A percentile compares a stretch with the other conserved stretches of the same genome.
phyloP scores from a whole-genome alignment of 2,888 invertebrate genomes.

The Diaperis boleti region DNA sequence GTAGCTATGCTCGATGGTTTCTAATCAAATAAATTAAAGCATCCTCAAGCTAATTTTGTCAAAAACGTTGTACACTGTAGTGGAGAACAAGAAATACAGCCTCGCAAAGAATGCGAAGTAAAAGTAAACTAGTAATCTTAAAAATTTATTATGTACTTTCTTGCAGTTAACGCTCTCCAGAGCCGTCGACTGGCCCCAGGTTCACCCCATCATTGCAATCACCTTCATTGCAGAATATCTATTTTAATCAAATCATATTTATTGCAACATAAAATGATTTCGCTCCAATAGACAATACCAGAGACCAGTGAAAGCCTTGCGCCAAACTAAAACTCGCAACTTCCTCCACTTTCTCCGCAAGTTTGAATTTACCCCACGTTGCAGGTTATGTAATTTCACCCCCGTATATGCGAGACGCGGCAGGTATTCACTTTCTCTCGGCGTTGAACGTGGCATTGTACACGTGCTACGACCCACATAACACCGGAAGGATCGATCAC shows the following conservation, averaged over 20 bases:
- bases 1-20: too few species aligned
- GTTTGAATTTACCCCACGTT: slow-evolving; percentile 17
- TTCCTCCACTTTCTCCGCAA: slow-evolving; percentile 25
- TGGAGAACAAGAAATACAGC: too few species aligned
- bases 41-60: too few species aligned
- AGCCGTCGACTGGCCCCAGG: too few species aligned
- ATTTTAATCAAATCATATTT: neutral
- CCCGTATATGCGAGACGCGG: slow-evolving; percentile 1
- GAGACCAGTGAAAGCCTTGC: slow-evolving; percentile 23
- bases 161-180: too few species aligned
- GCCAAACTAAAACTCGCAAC: slow-evolving; percentile 16
- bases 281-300: slow-evolving; percentile 18
- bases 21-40: too few species aligned
- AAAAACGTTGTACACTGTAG: too few species aligned
- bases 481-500: slow-evolving; percentile 13
- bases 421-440: slow-evolving; percentile 18
- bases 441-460: slow-evolving; percentile 4
- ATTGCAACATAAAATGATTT: slow-evolving; percentile 15
- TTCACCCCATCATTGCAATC: too few species aligned
- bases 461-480: slow-evolving; percentile 15
- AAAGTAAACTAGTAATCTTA: too few species aligned
- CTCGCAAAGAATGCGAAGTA: too few species aligned
- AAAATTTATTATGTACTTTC: too few species aligned
- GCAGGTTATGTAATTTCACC: slow-evolving; percentile 17
- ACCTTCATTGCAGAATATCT: too few species aligned